Evolutionary conservation across 2,113 vertebrate species (phyloP).

Genomic region (Megalops atlanticus): DNA sequence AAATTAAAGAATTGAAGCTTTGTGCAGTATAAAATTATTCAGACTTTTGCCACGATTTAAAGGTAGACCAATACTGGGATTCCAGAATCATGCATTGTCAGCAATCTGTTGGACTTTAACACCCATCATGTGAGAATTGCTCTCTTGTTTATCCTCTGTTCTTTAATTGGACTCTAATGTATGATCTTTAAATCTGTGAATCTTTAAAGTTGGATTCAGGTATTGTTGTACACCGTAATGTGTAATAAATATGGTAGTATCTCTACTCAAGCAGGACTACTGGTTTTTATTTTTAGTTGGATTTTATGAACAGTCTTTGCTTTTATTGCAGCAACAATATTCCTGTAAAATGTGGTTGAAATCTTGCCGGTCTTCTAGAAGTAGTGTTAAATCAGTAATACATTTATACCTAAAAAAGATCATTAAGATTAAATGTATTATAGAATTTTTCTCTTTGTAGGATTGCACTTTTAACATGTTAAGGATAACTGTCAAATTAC

Average conservation of each 20-base stretch:
- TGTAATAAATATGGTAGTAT: constrained; percentile 98
- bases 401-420: no score
- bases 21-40: constrained; percentile 98
- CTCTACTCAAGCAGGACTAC: constrained; percentile 48
- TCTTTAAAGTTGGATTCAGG: constrained; percentile 99
- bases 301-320: no score
- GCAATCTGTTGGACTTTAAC: constrained; percentile 95
- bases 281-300: neutral
- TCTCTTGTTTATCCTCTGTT: constrained; percentile 91
- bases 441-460: no score
- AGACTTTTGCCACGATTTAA: constrained; percentile 97
- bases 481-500: no score
- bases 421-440: no score
- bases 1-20: constrained; percentile 84
- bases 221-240: constrained; percentile 99
- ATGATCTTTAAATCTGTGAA: constrained; percentile 99
- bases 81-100: constrained; percentile 89
- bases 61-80: constrained; percentile 93
- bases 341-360: no score
- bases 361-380: no score
- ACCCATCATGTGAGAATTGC: constrained; percentile 99
- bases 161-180: constrained; percentile 97
- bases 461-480: no score
- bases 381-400: no score
- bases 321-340: no score